phyloP scores from a whole-genome alignment of 2,797 vertebrate species.

The Fringilla coelebs region DNA sequence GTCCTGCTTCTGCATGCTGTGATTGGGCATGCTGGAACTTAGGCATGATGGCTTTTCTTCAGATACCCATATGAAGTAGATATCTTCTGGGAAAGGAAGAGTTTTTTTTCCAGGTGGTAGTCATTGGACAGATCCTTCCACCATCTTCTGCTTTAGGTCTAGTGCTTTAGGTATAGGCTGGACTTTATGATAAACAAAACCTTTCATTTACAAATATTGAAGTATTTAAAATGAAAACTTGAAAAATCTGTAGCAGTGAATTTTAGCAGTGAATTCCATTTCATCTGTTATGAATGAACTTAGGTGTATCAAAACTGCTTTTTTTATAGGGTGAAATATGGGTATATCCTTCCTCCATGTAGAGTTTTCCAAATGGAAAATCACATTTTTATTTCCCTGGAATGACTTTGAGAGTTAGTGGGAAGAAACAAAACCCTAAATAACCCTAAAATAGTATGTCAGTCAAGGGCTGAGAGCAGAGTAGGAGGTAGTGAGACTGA shows the following conservation, averaged over 20 bases:
- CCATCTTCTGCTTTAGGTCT: not conserved
- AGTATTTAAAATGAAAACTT: not conserved
- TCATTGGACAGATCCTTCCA: not conserved
- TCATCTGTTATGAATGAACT: not conserved
- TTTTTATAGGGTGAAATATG: not conserved
- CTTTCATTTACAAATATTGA: not conserved
- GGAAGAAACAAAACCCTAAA: not conserved
- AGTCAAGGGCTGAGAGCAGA: not conserved
- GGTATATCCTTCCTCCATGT: not conserved
- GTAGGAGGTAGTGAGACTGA: not conserved
- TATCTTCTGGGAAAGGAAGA: not conserved
- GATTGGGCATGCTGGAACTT: not conserved
- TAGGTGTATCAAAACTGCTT: not conserved
- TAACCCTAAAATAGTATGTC: not conserved
- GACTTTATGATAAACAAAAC: not conserved
- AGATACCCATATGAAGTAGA: not conserved
- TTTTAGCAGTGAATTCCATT: not conserved
- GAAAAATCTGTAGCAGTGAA: not conserved
- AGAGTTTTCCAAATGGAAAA: not conserved
- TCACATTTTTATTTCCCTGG: not conserved
- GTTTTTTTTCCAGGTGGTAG: not conserved
- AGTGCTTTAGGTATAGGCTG: not conserved
- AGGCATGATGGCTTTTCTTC: not conserved
- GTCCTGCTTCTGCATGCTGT: not conserved
- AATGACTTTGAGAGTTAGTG: not conserved